Evolutionary conservation across 2,888 invertebrate genomes (phyloP).

Genomic region (Meandrusa payeni): DNA sequence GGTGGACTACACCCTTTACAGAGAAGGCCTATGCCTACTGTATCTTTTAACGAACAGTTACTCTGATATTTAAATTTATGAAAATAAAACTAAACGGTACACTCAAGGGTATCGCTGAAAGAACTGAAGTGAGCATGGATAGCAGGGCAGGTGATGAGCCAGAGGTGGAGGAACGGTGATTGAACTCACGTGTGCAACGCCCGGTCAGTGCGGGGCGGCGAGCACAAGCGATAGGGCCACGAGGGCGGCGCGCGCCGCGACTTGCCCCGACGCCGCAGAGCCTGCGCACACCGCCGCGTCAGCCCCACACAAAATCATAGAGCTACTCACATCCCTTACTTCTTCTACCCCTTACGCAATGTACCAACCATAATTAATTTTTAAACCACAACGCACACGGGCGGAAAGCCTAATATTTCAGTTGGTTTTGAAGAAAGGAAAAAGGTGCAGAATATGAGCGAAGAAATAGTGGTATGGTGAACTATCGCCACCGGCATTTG

Average conservation of each 20-base stretch:
- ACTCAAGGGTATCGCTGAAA: not conserved
- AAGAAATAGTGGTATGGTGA: constrained; percentile 14
- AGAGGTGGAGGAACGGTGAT: constrained; percentile 30
- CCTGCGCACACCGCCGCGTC: constrained; percentile 65
- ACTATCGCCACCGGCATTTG: not conserved
- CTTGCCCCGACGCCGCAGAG: constrained; percentile 63
- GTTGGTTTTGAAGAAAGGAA: constrained; percentile 7
- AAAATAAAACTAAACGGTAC: not conserved
- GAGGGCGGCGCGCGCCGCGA: constrained; percentile 60
- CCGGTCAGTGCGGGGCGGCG: constrained; percentile 73
- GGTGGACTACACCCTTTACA: too few species aligned
- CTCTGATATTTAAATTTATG: too few species aligned
- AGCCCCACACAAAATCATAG: constrained; percentile 35
- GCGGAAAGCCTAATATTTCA: not conserved
- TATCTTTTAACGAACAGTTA: too few species aligned
- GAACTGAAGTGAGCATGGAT: constrained; percentile 9
- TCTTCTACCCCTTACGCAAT: constrained; percentile 19
- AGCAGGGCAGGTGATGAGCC: constrained; percentile 29
- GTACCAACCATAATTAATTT: constrained; percentile 12
- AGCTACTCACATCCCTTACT: constrained; percentile 29
- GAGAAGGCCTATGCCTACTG: too few species aligned
- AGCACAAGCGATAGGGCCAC: constrained; percentile 66
- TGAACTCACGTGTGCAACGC: constrained; percentile 70
- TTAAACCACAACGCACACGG: not conserved
- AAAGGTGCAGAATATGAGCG: constrained; percentile 19